These are phyloP conservation scores for Drosophila nr. medialis DNA, from an alignment of 2,888 invertebrate genomes.

Conservation along the genomic window DNA sequence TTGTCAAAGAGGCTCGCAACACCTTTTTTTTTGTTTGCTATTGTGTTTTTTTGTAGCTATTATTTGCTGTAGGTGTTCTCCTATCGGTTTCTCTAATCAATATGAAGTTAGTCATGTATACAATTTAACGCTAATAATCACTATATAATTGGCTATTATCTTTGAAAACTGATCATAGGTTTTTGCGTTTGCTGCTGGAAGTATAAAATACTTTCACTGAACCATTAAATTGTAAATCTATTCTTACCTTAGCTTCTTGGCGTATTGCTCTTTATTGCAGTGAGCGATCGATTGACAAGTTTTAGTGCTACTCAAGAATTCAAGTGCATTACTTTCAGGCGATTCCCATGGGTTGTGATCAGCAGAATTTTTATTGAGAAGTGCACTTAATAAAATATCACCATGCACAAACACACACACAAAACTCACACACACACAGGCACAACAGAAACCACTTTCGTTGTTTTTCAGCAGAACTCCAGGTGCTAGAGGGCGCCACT, in stretches of 20 bases:
- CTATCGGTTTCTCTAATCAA: constrained; percentile 34
- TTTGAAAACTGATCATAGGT: constrained; percentile 19
- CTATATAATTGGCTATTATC: constrained; percentile 56
- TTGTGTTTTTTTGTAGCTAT: not conserved
- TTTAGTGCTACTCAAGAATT: constrained; percentile 3
- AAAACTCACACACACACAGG: not conserved
- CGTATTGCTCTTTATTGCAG: constrained; percentile 26
- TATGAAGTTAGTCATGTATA: constrained; percentile 6
- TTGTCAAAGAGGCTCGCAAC: constrained; percentile 30
- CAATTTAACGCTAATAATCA: constrained; percentile 38
- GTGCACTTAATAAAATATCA: constrained; percentile 54
- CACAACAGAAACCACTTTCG: constrained; percentile 42
- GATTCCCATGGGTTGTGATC: constrained; percentile 33
- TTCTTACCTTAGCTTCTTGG: constrained; percentile 12
- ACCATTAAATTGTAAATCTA: not conserved
- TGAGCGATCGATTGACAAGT: constrained; percentile 8
- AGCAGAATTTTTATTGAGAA: constrained; percentile 39
- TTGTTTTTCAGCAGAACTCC: constrained; percentile 38
- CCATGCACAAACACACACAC: constrained; percentile 17
- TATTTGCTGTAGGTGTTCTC: constrained; percentile 21
- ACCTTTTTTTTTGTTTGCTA: constrained; percentile 35
- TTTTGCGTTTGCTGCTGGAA: not conserved
- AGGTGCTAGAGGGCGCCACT: constrained; percentile 31
- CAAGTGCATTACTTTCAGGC: constrained; percentile 24
- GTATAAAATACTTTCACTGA: not conserved